Conservation (phyloP, 1,140 invertebrate genomes). For the Thaumatotibia leucotreta region DNA sequence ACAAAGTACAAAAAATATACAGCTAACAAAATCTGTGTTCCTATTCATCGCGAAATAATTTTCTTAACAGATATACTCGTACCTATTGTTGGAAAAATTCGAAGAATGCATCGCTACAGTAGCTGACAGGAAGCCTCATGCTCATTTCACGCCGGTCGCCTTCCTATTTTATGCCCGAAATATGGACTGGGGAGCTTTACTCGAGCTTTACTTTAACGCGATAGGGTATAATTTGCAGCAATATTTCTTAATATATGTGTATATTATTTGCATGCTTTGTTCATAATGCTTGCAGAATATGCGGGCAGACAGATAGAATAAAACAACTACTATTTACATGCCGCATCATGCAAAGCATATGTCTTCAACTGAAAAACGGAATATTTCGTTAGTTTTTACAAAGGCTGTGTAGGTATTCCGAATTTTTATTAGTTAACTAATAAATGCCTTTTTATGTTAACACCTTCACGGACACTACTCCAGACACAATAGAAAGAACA, state of each 20-base stretch:
- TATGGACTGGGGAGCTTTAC: constrained; percentile 37
- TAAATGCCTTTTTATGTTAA: no score
- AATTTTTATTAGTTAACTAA: no score
- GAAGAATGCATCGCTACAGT: constrained; percentile 44
- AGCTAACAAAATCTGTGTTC: no score
- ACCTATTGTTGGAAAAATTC: constrained; percentile 16
- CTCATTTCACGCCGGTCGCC: constrained; percentile 64
- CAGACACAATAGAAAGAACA: no score
- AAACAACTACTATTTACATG: background rate
- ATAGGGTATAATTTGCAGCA: background rate
- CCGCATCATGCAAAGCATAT: background rate
- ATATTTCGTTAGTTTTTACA: no score
- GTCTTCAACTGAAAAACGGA: background rate
- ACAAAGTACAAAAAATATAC: no score
- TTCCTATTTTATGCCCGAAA: constrained; percentile 65
- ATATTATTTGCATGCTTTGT: background rate
- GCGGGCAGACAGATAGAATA: no score
- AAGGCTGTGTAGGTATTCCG: background rate
- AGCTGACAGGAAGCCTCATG: constrained; percentile 52
- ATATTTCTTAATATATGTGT: background rate
- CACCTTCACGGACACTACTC: no score
- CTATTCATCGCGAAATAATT: background rate
- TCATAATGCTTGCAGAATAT: background rate
- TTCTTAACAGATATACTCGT: background rate
- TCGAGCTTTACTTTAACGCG: constrained; percentile 39